phyloP scores from a whole-genome alignment of 1,140 invertebrate genomes.

The Zaprionus africanus region DNA sequence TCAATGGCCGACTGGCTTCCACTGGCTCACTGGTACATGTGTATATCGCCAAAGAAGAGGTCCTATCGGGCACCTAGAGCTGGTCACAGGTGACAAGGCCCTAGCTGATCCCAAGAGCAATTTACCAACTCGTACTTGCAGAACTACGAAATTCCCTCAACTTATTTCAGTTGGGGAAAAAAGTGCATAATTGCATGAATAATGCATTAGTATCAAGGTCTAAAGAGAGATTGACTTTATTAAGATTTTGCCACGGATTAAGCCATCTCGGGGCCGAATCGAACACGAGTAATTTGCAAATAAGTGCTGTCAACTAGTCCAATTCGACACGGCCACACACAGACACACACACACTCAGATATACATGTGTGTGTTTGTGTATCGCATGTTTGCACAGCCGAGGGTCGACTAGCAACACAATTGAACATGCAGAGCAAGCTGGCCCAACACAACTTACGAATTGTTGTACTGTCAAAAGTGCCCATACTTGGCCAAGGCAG shows the following conservation, averaged over 20 bases:
- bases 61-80: background rate
- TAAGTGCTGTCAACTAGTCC: conserved; percentile 66
- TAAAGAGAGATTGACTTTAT: conserved; percentile 5
- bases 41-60: background rate
- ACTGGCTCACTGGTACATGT: conserved; percentile 23
- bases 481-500: conserved; percentile 4
- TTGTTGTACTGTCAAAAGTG: conserved; percentile 64
- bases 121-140: background rate
- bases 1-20: conserved; percentile 9
- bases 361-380: conserved; percentile 7
- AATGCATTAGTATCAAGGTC: conserved; percentile 32
- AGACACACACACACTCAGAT: conserved; percentile 11
- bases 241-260: conserved; percentile 25
- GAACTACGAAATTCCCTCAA: background rate
- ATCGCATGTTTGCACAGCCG: conserved; percentile 23
- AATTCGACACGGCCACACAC: conserved; percentile 48
- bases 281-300: conserved; percentile 72
- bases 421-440: conserved; percentile 68
- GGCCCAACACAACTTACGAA: conserved; percentile 39
- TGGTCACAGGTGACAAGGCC: conserved; percentile 14
- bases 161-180: background rate
- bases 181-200: conserved; percentile 68
- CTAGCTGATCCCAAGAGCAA: conserved; percentile 16
- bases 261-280: conserved; percentile 15
- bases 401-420: conserved; percentile 21